These are phyloP conservation scores for Ovis aries DNA, from an alignment of 2,113 vertebrate genomes.

Conservation along the genomic window DNA sequence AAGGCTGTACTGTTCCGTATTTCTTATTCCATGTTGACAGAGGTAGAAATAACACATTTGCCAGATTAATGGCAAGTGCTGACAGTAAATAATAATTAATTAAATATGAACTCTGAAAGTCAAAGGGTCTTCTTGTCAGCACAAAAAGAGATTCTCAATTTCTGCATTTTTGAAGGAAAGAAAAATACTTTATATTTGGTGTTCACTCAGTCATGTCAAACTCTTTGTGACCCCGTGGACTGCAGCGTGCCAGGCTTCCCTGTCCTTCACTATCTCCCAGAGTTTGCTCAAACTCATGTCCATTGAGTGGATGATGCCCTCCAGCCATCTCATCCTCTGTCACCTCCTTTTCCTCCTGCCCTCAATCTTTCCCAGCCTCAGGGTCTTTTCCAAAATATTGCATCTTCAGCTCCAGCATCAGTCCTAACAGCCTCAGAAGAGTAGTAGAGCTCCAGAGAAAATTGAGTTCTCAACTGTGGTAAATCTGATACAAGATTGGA, in stretches of 20 bases:
- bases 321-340: background rate
- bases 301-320: background rate
- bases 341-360: background rate
- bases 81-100: background rate
- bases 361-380: background rate
- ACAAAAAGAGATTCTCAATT: background rate
- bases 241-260: background rate
- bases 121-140: background rate
- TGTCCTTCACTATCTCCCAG: background rate
- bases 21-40: background rate
- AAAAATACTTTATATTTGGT: background rate
- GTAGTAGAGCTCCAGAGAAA: background rate
- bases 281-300: background rate
- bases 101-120: background rate
- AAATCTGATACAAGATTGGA: background rate
- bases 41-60: slow-evolving; percentile 1
- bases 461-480: background rate
- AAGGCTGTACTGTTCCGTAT: background rate
- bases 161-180: background rate
- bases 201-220: background rate
- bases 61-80: background rate
- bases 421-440: background rate
- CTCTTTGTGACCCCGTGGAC: background rate
- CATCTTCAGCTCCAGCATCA: background rate
- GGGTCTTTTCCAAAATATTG: background rate